phyloP scores from a whole-genome alignment of 2,113 vertebrate species.

The Melanostigma gelatinosum region DNA sequence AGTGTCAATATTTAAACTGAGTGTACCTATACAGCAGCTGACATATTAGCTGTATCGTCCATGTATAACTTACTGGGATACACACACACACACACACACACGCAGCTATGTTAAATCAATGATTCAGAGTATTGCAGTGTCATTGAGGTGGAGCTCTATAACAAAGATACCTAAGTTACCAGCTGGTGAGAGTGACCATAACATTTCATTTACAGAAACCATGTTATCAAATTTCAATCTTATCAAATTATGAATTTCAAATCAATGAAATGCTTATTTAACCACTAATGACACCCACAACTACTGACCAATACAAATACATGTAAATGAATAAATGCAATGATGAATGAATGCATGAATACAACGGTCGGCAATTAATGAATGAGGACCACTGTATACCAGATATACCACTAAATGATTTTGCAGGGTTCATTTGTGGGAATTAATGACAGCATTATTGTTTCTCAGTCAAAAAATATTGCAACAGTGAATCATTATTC shows the following conservation, averaged over 20 bases:
- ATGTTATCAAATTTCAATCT: too few species aligned
- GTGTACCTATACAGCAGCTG: constrained; percentile 44
- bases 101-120: constrained; percentile 22
- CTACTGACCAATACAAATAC: background rate
- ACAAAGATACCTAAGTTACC: constrained; percentile 5
- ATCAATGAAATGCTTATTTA: background rate
- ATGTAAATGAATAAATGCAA: background rate
- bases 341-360: background rate
- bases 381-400: background rate
- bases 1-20: constrained; percentile 43
- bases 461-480: background rate
- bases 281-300: background rate
- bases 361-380: background rate
- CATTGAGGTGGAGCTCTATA: background rate
- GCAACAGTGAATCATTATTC: background rate
- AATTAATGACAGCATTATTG: background rate
- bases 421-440: background rate
- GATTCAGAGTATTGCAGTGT: constrained; percentile 37
- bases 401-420: background rate
- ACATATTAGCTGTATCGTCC: constrained; percentile 16
- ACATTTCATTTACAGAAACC: background rate
- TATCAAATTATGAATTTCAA: background rate
- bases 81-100: constrained; percentile 4
- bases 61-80: constrained; percentile 48
- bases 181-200: background rate